phyloP scores from a whole-genome alignment of 2,888 invertebrate genomes.

The Lycia hirtaria region DNA sequence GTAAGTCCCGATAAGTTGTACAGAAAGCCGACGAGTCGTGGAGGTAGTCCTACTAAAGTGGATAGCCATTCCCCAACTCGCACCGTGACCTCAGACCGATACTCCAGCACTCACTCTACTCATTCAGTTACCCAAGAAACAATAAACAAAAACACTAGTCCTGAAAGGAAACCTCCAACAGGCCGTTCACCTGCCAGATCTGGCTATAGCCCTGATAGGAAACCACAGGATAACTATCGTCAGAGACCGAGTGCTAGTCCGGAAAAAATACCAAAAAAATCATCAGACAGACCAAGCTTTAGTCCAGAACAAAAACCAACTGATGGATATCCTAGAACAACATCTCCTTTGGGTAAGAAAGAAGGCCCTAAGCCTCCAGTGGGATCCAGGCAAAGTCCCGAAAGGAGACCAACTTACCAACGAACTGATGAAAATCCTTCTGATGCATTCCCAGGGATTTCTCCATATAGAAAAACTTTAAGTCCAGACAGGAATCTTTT shows the following conservation, averaged over 20 bases:
- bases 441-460: constrained; percentile 13
- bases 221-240: constrained; percentile 49
- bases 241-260: constrained; percentile 64
- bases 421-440: constrained; percentile 28
- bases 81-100: constrained; percentile 55
- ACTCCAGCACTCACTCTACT: constrained; percentile 62
- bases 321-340: constrained; percentile 35
- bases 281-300: constrained; percentile 43
- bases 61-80: constrained; percentile 69
- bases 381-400: constrained; percentile 50
- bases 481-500: constrained; percentile 30
- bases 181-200: constrained; percentile 61
- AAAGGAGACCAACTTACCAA: constrained; percentile 42
- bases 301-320: constrained; percentile 56
- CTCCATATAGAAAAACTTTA: constrained; percentile 17
- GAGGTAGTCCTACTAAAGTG: constrained; percentile 61
- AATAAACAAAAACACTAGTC: constrained; percentile 55
- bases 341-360: constrained; percentile 23
- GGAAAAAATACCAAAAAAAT: constrained; percentile 57
- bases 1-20: constrained; percentile 76
- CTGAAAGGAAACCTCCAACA: constrained; percentile 59
- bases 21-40: constrained; percentile 68
- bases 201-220: constrained; percentile 62
- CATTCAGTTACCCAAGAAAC: constrained; percentile 60
- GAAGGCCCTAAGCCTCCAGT: constrained; percentile 35